Conservation (phyloP, 2,113 vertebrate species). For the Donacobius atricapilla region DNA sequence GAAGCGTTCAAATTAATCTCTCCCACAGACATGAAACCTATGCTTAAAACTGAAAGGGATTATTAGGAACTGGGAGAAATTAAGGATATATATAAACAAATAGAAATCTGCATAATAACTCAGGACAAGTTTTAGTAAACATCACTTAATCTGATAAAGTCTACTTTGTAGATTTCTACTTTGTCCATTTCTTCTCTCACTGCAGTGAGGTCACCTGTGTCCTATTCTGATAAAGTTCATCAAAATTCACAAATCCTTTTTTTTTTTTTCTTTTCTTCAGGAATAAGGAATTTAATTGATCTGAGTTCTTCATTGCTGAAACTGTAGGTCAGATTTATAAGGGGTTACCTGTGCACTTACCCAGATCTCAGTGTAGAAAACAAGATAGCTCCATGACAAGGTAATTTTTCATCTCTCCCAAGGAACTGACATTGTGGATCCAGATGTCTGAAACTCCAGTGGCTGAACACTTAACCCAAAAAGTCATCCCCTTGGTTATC, state of each 20-base stretch:
- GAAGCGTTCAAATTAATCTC: neutral
- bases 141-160: neutral
- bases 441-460: neutral
- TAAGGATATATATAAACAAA: neutral
- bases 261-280: neutral
- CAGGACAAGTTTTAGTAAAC: neutral
- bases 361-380: neutral
- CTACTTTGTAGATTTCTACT: neutral
- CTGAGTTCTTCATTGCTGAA: neutral
- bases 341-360: neutral
- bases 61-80: neutral
- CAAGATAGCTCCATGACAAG: neutral
- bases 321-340: neutral
- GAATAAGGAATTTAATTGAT: neutral
- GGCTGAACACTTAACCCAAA: neutral
- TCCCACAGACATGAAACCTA: neutral
- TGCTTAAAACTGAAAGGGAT: neutral
- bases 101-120: neutral
- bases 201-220: neutral
- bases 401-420: neutral
- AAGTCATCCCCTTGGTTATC: neutral
- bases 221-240: neutral
- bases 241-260: neutral
- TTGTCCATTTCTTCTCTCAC: neutral
- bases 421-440: neutral